Evolutionary conservation across 1,140 invertebrate species (phyloP), one percentile per base, ranked within the genome.

Genomic region (Drosophila simulans): DNA sequence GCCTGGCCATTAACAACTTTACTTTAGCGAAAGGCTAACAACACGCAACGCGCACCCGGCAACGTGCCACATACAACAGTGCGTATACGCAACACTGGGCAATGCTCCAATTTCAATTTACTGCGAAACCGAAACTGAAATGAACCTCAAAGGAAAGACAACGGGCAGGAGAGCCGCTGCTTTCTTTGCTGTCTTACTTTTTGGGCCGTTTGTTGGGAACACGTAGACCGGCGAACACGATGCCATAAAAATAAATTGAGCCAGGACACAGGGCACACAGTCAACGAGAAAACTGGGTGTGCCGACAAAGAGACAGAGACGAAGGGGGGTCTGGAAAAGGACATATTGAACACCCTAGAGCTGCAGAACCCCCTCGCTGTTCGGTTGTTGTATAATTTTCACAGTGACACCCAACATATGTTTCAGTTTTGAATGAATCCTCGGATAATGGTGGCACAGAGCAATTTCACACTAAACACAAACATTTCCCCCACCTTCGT

Each of bases 181-280:
- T 60, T 60, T 57, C 60, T 60, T 64, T 68, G 64, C 37, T 20
- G 46, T 20, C 27, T 53, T 65, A 68, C 64, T 68, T 52, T 45
- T 52, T 5, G 12, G 13, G 15, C 39, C 31, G 64, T 65, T 68
- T 68, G 60, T 11, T 45, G 60, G 46, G 43, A 57, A 84, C 80
- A 84, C 80, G 80, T 71, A 71, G 71, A 71, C 68, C 65, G 55
- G 54, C 52, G 57, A 76, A 84, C 81, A 84, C 77, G 76, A 77
- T 71, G 80, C 76, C 71, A 84, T 84, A 80, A 84, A 84, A 84
- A 84, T 85, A 84, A 84, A 84, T 84, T 84, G 77, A 84, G 72
- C 48, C 76, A 49, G 35, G 20, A 22, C 20, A 22, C 20, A 22
- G 49, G 49, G 22, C 48, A 46, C 42, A 70, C 51, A 70, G 66